Base-by-base conservation (phyloP, 1,140 invertebrate species). In the Neodiprion fabricii region DNA sequence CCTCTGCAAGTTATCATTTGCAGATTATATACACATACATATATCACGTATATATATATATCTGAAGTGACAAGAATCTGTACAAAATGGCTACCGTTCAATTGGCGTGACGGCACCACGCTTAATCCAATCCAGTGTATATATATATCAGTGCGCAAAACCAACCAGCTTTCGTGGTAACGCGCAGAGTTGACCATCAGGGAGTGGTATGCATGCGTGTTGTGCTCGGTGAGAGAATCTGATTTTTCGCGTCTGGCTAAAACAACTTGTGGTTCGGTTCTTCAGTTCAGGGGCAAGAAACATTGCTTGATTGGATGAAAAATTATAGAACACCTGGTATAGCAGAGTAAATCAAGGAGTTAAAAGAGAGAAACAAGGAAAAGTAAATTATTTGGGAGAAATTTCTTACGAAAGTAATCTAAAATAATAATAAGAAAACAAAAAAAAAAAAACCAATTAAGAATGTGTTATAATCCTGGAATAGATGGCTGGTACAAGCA, bases 201-300 rank as follows among this genome's bases (percentile, higher is more conserved):
- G 7, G 72, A 79, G 67, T 73, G 78, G 78, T 80, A 77, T 79
- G 74, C 73, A 76, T 78, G 17, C 72, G 74, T 78, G 76, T 69
- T 67, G 7, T 78, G 71, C 74, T 12, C 77, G 67, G 67, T 78
- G 76, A 48, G 71, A 70, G 67, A 73, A 74, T 78, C 53, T 65
- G 67, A 74, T 77, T 77, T 80, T 73, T 75, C 48, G 78, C 76
- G 77, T 78, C 74, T 71, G 65, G 73, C 66, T 71, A 67, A 53
- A 23, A 11, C 74, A 73, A 70, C 28, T 76, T 76, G 72, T 72
- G 21, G 73, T 80, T 72, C 74, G 72, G 40, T 77, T 74, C 70
- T 76, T 72, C 53, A 66, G 50, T 79, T 80, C 73, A 76, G 77
- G 78, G 76, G 76, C 79, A 80, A 48, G 74, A 81, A 77, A 77